Evolutionary conservation across 2,888 invertebrate species (phyloP).

Genomic region (Raillietiella orientalis): DNA sequence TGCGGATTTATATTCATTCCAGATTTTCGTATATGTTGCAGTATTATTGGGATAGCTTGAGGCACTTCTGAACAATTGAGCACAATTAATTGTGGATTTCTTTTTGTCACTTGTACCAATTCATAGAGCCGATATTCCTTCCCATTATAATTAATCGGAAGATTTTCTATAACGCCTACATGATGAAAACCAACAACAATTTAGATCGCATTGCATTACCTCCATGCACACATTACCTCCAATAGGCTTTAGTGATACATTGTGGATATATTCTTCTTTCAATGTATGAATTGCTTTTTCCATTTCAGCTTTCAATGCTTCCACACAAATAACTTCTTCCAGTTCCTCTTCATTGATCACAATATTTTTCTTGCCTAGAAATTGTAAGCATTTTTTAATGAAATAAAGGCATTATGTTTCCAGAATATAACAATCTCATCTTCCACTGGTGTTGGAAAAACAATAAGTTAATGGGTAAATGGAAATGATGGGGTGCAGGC

Average conservation of each 20-base stretch:
- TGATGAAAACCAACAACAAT: slow-evolving; percentile 6
- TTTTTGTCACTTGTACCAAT: slow-evolving; percentile 51
- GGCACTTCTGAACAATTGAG: slow-evolving; percentile 55
- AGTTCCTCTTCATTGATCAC: slow-evolving; percentile 35
- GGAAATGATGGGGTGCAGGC: too few relatives aligned
- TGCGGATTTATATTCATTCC: slow-evolving; percentile 79
- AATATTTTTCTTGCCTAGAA: slow-evolving; percentile 17
- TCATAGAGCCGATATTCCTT: slow-evolving; percentile 53
- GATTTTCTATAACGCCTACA: slow-evolving; percentile 36
- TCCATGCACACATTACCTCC: slow-evolving; percentile 18
- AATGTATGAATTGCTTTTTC: slow-evolving; percentile 28
- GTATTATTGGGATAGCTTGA: slow-evolving; percentile 42
- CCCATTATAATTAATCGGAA: slow-evolving; percentile 38
- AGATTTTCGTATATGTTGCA: slow-evolving; percentile 38
- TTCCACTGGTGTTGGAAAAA: too few relatives aligned
- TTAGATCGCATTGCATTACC: too few relatives aligned
- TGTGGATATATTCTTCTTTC: slow-evolving; percentile 42
- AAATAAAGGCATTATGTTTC: too few relatives aligned
- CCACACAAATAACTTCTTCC: slow-evolving; percentile 30
- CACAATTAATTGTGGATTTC: slow-evolving; percentile 52
- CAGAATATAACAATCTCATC: too few relatives aligned
- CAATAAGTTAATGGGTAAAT: too few relatives aligned
- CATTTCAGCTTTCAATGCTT: slow-evolving; percentile 29
- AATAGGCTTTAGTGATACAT: slow-evolving; percentile 42
- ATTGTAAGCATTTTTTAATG: too few relatives aligned